A percentile compares a stretch with the other conserved stretches of the same genome.
phyloP scores from a whole-genome alignment of 2,888 invertebrate genomes.

The Notocelia uddmanniana region DNA sequence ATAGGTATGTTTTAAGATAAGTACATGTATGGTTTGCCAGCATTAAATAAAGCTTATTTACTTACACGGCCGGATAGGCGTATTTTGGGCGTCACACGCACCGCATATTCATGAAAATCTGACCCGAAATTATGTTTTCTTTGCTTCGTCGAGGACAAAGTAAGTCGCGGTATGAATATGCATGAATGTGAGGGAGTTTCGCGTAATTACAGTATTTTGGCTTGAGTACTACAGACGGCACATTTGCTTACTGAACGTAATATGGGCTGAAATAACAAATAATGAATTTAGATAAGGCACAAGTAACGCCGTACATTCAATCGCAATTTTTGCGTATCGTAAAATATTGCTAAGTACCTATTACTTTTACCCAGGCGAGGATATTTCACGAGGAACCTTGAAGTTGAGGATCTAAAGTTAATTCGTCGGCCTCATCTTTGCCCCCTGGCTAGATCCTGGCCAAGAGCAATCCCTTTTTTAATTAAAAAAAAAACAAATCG shows the following conservation, averaged over 20 bases:
- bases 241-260: slow-evolving; percentile 31
- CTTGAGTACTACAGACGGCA: slow-evolving; percentile 16
- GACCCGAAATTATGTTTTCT: slow-evolving; percentile 40
- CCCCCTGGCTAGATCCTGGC: too few relatives aligned
- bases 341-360: slow-evolving; percentile 13
- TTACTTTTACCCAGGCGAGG: slow-evolving; percentile 13
- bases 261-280: slow-evolving; percentile 30
- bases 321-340: not conserved
- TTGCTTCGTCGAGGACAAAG: slow-evolving; percentile 38
- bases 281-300: slow-evolving; percentile 30
- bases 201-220: slow-evolving; percentile 33
- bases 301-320: slow-evolving; percentile 11
- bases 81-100: slow-evolving; percentile 27
- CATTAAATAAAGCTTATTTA: slow-evolving; percentile 23
- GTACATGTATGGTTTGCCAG: not conserved
- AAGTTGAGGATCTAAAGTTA: not conserved
- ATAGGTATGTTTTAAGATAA: not conserved
- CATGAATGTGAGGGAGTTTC: slow-evolving; percentile 32
- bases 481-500: too few relatives aligned
- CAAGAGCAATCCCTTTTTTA: too few relatives aligned
- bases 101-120: slow-evolving; percentile 42
- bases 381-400: not conserved
- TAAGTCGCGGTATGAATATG: slow-evolving; percentile 44
- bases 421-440: too few relatives aligned
- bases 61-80: slow-evolving; percentile 19